Evolutionary conservation across 64 coral and sea anemone species (phyloP), one percentile per base, ranked within the genome.

Genomic region (Stichodactyla helianthus): DNA sequence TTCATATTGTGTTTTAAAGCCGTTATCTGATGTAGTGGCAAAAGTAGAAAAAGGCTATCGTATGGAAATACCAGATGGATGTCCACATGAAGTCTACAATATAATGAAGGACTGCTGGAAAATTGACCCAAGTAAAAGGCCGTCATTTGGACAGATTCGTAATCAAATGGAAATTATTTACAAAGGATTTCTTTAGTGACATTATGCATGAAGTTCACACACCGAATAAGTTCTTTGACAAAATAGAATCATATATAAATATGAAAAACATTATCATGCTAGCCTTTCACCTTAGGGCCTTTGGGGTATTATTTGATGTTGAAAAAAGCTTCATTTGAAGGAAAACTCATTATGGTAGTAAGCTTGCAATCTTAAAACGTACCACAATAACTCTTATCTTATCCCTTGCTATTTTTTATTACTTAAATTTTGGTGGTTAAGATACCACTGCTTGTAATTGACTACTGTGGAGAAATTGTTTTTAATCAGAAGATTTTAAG

Each of bases 1-100:
- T 44, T 44, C 35, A 44, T 44, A 44, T 44, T 44, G 35, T 44
- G 35, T 44, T 44, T 44, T 44, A 10, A 71, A 98, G 96, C 92
- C 93, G 27, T 85, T 98, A 51, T 77, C 86, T 50, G 91, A 89
- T 83, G 96, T 98, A 2, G 70, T 92, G 50, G 82, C 88, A 13
- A 91, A 83, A 61, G 88, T 98, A 16, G 88, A 89, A 50, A 87
- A 79, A 65, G 93, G 93, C 28, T 95, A 98, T 80, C 88, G 96
- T 22, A 98, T 98, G 96, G 96, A 98, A 55, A 64, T 84, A 52
- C 96, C 96, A 6, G 96, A 98, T 22, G 96, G 90, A 7, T 98
- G 96, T 50, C 88, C 93, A 15, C 15, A 71, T 17, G 52, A 79
- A 52, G 88, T 98, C 44, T 98, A 88, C 19, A 14, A 50, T 19